phyloP scores from a whole-genome alignment of 2,888 invertebrate genomes.

The Drosophila kambysellisi region DNA sequence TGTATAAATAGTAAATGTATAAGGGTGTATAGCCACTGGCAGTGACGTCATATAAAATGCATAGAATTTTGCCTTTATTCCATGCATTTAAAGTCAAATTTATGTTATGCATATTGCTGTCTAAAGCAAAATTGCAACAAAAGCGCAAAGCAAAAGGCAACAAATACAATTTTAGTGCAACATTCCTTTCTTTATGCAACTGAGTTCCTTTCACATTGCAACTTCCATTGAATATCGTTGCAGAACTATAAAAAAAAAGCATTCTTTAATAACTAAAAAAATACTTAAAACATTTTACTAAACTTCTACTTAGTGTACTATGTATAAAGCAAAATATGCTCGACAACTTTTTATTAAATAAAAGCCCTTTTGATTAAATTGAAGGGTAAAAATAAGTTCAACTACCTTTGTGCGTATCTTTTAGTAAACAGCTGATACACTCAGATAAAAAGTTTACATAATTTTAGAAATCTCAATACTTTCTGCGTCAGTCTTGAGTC shows the following conservation, averaged over 20 bases:
- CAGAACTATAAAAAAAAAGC: neutral
- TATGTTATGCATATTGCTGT: slow-evolving; percentile 71
- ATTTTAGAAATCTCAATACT: too few relatives aligned
- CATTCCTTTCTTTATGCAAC: neutral
- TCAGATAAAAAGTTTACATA: accelerated
- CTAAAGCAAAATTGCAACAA: slow-evolving; percentile 39
- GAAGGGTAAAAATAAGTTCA: neutral
- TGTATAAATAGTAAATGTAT: slow-evolving; percentile 14
- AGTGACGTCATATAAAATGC: slow-evolving; percentile 73
- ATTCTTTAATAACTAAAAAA: neutral
- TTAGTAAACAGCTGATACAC: neutral
- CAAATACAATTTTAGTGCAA: slow-evolving; percentile 5
- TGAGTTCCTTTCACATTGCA: slow-evolving; percentile 2
- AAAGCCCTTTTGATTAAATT: neutral
- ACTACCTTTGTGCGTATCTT: neutral
- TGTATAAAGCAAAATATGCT: neutral
- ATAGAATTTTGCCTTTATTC: slow-evolving; percentile 74
- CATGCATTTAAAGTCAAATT: slow-evolving; percentile 68
- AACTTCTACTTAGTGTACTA: neutral
- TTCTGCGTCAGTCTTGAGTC: too few relatives aligned
- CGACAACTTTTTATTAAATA: neutral
- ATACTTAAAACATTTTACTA: neutral
- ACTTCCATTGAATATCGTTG: neutral
- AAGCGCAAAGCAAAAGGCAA: slow-evolving; percentile 18
- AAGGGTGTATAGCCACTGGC: slow-evolving; percentile 44